Percentiles rank a stretch among this genome's conserved stretches.
Evolutionary conservation across 2,888 invertebrate genomes (phyloP).

Genomic region (Nebria salina): DNA sequence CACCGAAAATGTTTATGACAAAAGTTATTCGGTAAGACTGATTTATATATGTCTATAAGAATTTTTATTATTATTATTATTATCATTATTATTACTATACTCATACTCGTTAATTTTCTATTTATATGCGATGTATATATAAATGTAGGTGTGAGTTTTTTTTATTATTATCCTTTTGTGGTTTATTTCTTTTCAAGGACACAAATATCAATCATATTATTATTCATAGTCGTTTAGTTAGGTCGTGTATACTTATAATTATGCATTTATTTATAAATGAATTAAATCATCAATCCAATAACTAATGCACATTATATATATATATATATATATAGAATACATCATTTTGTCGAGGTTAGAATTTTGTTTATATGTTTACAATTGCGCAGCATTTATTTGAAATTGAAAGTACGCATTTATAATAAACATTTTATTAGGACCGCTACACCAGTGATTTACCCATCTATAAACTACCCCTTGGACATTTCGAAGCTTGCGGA

Average conservation of each 20-base stretch:
- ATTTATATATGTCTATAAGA: background rate
- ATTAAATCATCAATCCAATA: too few species aligned
- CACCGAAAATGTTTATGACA: slow-evolving; percentile 62
- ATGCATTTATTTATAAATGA: too few species aligned
- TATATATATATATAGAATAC: too few species aligned
- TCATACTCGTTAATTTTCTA: background rate
- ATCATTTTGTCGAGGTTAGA: too few species aligned
- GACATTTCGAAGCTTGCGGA: slow-evolving; percentile 19
- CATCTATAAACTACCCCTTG: slow-evolving; percentile 36
- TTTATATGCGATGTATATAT: background rate
- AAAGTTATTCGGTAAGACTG: slow-evolving; percentile 33
- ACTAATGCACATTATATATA: too few species aligned
- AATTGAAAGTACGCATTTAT: slow-evolving; percentile 31
- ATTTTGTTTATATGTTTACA: too few species aligned
- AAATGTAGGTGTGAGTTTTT: too few species aligned
- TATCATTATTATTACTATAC: background rate
- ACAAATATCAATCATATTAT: too few species aligned
- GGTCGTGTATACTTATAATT: too few species aligned
- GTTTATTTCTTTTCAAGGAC: too few species aligned
- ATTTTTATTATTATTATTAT: background rate
- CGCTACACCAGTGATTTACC: slow-evolving; percentile 50
- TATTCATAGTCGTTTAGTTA: too few species aligned
- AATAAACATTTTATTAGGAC: slow-evolving; percentile 29
- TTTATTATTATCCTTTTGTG: too few species aligned
- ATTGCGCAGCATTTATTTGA: background rate